These are phyloP conservation scores for Hormaphis cornu DNA, from an alignment of 1,140 invertebrate genomes.

Conservation along the genomic window DNA sequence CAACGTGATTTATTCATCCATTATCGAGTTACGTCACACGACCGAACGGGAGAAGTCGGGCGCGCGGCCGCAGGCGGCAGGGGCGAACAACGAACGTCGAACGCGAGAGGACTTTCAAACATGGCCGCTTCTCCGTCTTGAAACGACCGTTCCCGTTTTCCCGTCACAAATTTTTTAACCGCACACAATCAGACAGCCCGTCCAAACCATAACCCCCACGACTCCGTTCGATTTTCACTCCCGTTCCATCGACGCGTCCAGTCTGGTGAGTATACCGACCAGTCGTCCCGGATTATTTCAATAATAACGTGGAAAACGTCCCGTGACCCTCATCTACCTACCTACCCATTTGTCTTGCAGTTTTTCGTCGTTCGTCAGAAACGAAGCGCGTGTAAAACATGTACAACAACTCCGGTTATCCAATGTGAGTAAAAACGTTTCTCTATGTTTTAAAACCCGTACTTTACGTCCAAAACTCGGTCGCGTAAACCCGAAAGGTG, in stretches of 20 bases:
- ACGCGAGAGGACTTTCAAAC: conserved; percentile 23
- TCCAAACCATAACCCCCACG: not conserved
- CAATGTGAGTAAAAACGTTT: conserved; percentile 9
- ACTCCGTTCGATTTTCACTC: not conserved
- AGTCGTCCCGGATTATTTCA: not conserved
- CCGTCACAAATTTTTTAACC: not conserved
- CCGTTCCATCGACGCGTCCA: not conserved
- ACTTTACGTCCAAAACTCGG: too few species aligned
- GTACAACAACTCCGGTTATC: conserved; percentile 21
- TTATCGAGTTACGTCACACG: conserved; percentile 16
- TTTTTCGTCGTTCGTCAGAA: not conserved
- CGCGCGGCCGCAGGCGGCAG: not conserved
- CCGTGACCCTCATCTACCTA: not conserved
- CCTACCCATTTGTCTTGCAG: not conserved
- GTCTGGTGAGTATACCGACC: not conserved
- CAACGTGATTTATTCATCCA: conserved; percentile 1
- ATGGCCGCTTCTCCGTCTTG: conserved; percentile 29
- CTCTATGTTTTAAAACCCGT: too few species aligned
- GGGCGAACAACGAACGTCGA: conserved; percentile 15
- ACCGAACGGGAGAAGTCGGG: too few species aligned
- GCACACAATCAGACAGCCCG: not conserved
- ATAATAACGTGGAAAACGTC: not conserved
- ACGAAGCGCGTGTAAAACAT: not conserved
- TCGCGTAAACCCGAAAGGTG: too few species aligned
- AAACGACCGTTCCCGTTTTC: conserved; percentile 7